Percentiles rank a stretch among this genome's conserved stretches.
These are phyloP conservation scores for Drosophila macrothrix DNA, from an alignment of 2,888 invertebrate genomes.

Conservation along the genomic window DNA sequence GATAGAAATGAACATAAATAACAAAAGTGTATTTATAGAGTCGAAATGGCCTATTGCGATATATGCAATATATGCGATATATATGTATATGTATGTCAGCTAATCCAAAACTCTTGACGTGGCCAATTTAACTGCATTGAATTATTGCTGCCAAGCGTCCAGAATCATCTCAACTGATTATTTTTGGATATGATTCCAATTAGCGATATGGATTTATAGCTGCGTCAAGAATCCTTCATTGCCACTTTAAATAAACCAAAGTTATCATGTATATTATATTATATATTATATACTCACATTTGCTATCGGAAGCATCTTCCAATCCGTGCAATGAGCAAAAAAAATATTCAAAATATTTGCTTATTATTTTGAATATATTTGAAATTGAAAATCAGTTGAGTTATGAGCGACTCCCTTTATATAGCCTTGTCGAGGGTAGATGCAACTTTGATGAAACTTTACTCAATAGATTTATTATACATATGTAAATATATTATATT, in stretches of 20 bases:
- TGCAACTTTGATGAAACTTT: not conserved
- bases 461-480: not conserved
- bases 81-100: not conserved
- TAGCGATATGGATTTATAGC: not conserved
- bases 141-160: constrained; percentile 8
- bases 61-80: not conserved
- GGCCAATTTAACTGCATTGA: constrained; percentile 2
- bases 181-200: not conserved
- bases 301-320: not conserved
- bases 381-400: not conserved
- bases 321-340: not conserved
- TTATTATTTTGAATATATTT: not conserved
- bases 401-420: not conserved
- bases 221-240: not conserved
- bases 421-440: too few species aligned
- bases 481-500: too few species aligned
- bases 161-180: not conserved
- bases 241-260: not conserved
- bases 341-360: not conserved
- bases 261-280: too few species aligned
- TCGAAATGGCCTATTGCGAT: constrained; percentile 13
- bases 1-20: constrained; percentile 33
- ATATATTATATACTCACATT: not conserved
- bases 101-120: not conserved
- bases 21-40: constrained; percentile 27